Conservation (phyloP, 2,888 invertebrate genomes). For the Acholoe squamosa region DNA sequence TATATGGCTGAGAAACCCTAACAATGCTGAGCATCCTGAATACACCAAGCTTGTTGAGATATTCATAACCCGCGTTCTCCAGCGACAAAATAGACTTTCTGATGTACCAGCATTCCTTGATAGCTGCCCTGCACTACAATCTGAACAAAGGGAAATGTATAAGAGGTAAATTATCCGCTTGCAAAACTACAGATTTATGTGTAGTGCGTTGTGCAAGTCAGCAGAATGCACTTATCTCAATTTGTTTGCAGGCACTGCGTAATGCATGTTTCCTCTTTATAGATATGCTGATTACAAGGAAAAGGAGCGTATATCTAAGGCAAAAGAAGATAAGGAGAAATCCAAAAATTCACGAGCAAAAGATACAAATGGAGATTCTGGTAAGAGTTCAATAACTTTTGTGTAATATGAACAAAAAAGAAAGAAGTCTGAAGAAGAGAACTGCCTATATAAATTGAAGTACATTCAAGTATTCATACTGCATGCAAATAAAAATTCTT, state of each 20-base stretch:
- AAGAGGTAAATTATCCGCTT: conserved; percentile 39
- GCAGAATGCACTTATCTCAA: too few species aligned
- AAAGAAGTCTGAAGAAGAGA: too few species aligned
- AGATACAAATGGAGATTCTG: too few species aligned
- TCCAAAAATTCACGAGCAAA: too few species aligned
- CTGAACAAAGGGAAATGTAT: neutral
- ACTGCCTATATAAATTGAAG: too few species aligned
- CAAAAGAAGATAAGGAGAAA: neutral
- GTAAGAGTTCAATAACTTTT: too few species aligned
- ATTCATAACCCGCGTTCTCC: conserved; percentile 63
- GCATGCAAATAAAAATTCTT: too few species aligned
- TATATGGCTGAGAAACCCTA: conserved; percentile 73
- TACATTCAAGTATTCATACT: too few species aligned
- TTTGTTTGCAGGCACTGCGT: too few species aligned
- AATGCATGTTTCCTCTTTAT: neutral
- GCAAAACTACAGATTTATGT: too few species aligned
- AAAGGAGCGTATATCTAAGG: neutral
- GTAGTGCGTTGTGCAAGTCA: too few species aligned
- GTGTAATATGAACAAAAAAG: too few species aligned
- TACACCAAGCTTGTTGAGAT: conserved; percentile 57
- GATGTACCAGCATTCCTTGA: conserved; percentile 36
- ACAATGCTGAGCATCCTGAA: conserved; percentile 51
- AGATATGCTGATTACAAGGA: neutral
- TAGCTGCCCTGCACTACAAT: neutral
- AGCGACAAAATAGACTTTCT: neutral